Evolutionary conservation across 2,888 invertebrate species (phyloP).

Genomic region (Microdon myrmicae): DNA sequence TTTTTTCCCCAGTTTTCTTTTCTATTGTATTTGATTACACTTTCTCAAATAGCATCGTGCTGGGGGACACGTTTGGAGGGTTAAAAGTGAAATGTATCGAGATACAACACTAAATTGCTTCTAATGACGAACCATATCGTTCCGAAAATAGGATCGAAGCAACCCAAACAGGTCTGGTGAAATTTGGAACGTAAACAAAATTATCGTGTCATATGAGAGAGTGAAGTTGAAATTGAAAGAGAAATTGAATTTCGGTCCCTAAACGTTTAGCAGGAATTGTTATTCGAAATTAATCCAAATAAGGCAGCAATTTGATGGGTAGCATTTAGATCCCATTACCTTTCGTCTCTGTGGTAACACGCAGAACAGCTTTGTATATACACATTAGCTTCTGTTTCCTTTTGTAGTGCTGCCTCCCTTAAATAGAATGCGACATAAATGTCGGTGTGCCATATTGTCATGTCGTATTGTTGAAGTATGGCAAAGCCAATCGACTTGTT

Average conservation of each 20-base stretch:
- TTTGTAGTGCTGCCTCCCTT: conserved; percentile 1
- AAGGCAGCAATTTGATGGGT: conserved; percentile 23
- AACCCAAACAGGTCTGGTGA: no score
- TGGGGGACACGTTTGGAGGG: conserved; percentile 24
- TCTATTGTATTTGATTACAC: neutral
- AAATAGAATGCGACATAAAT: neutral
- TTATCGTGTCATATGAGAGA: neutral
- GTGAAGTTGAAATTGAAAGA: conserved; percentile 7
- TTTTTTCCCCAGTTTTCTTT: neutral
- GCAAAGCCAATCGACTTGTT: conserved; percentile 22
- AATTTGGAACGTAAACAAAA: conserved; percentile 16
- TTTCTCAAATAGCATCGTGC: neutral
- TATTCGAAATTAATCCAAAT: conserved; percentile 12
- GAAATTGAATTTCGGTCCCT: conserved; percentile 9
- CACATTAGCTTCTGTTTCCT: conserved; percentile 11
- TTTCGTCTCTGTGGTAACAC: neutral
- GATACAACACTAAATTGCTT: conserved; percentile 38
- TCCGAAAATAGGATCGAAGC: conserved; percentile 21
- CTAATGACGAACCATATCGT: conserved; percentile 34
- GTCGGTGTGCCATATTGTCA: conserved; percentile 10
- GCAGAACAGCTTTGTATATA: conserved; percentile 1
- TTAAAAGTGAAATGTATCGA: conserved; percentile 43
- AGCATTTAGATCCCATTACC: conserved; percentile 1
- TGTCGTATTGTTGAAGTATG: conserved; percentile 15
- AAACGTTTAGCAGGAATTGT: neutral